Conservation (phyloP, 2,113 vertebrate species). For the Brachyhypopomus occidentalis region DNA sequence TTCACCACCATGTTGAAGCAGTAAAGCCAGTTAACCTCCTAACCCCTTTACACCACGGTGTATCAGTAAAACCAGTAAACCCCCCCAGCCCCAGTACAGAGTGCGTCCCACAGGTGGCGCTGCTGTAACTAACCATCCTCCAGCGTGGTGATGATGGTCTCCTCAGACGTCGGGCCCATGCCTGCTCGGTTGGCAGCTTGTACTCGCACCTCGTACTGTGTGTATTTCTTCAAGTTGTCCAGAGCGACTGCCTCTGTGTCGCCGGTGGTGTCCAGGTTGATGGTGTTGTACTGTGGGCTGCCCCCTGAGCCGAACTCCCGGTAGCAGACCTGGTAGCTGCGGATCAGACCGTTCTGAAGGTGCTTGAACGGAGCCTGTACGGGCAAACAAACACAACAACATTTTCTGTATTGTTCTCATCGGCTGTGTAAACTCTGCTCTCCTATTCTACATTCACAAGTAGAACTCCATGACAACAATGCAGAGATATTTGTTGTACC, state of each 20-base stretch:
- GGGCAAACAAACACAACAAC: not conserved
- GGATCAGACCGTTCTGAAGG: constrained; percentile 95
- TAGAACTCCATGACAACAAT: not conserved
- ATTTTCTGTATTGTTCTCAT: no score
- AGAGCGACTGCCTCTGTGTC: constrained; percentile 91
- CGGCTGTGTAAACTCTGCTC: no score
- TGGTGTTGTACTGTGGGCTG: constrained; percentile 95
- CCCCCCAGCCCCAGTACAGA: no score
- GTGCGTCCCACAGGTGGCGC: not conserved
- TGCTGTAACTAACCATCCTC: constrained; percentile 85
- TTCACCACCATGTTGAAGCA: no score
- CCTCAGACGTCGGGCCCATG: constrained; percentile 96
- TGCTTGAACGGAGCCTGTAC: constrained; percentile 90
- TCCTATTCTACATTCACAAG: not conserved
- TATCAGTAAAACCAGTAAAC: not conserved
- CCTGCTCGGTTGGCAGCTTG: constrained; percentile 96
- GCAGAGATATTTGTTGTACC: constrained; percentile 70
- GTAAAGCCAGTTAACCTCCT: no score
- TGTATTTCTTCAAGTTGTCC: constrained; percentile 97
- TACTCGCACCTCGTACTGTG: constrained; percentile 98
- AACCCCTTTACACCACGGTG: no score
- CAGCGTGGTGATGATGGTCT: constrained; percentile 94
- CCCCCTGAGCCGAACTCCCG: constrained; percentile 93
- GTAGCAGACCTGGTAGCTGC: constrained; percentile 96
- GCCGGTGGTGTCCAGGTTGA: constrained; percentile 94